phyloP scores from a whole-genome alignment of 1,140 invertebrate species.

The Scylla paramamosain region DNA sequence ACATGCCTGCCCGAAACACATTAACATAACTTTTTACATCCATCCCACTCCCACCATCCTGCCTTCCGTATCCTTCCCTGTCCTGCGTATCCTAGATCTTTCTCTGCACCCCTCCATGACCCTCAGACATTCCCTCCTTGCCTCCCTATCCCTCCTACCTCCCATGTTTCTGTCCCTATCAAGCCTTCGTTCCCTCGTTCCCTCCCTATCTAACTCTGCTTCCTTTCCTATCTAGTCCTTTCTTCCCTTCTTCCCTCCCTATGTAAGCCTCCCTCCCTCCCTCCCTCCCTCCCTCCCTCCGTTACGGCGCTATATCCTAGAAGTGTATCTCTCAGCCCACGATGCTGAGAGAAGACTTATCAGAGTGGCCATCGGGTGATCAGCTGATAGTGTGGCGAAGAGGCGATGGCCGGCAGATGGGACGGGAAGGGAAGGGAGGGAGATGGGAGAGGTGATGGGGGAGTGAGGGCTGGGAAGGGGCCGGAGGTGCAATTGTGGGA shows the following conservation, averaged over 20 bases:
- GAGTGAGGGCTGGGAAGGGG: not conserved
- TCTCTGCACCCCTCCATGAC: not conserved
- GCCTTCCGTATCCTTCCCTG: not conserved
- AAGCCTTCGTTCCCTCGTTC: too few species aligned
- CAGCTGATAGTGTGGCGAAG: not conserved
- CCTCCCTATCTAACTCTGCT: not conserved
- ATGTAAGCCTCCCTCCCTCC: not conserved
- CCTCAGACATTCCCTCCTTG: not conserved
- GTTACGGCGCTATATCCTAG: not conserved
- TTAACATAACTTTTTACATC: not conserved
- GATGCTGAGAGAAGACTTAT: conserved; percentile 6
- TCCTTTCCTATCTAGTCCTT: too few species aligned
- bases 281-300: not conserved
- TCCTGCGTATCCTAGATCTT: not conserved
- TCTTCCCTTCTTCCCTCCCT: not conserved
- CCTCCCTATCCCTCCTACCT: not conserved
- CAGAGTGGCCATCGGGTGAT: not conserved
- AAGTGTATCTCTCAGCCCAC: not conserved
- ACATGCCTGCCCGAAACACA: not conserved
- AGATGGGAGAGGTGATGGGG: not conserved
- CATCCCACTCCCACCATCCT: not conserved
- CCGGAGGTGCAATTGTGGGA: not conserved
- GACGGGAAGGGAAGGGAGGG: not conserved
- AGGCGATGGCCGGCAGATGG: not conserved
- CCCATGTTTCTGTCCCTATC: not conserved